Evolutionary conservation across 53 echinoderm and acorn worm species (phyloP).

Genomic region (Echinometra lucunter): DNA sequence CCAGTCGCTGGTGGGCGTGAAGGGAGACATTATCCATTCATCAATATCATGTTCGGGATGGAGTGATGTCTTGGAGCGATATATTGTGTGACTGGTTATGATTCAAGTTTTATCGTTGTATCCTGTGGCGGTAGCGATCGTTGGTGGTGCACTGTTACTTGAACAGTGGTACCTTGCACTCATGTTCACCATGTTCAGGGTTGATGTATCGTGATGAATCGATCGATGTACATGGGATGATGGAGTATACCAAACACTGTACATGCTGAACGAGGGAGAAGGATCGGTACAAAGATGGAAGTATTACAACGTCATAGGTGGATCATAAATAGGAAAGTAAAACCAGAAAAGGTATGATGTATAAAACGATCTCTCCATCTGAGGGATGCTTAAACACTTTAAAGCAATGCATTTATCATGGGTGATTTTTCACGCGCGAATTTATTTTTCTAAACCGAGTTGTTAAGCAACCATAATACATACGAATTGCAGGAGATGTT

Average conservation of each 20-base stretch:
- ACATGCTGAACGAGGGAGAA: neutral
- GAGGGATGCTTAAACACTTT: neutral
- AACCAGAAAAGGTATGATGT: neutral
- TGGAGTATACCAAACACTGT: neutral
- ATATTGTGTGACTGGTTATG: slow-evolving; percentile 36
- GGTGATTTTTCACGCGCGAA: neutral
- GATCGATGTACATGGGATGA: neutral
- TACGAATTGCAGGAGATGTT: no score
- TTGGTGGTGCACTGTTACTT: slow-evolving; percentile 31
- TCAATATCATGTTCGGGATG: slow-evolving; percentile 52
- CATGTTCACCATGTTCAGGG: slow-evolving; percentile 41
- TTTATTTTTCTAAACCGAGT: neutral
- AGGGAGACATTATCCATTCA: slow-evolving; percentile 52
- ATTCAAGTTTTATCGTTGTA: neutral
- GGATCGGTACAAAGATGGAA: neutral
- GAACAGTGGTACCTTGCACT: neutral
- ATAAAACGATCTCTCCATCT: neutral
- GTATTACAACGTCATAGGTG: neutral
- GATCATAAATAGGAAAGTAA: neutral
- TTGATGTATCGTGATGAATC: neutral
- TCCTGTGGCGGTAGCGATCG: neutral
- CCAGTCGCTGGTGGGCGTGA: slow-evolving; percentile 25
- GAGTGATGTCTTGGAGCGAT: neutral
- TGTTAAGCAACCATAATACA: neutral
- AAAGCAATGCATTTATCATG: neutral